These are phyloP conservation scores for Reticulitermes lucifugus DNA, from an alignment of 2,888 invertebrate species.

Conservation along the genomic window DNA sequence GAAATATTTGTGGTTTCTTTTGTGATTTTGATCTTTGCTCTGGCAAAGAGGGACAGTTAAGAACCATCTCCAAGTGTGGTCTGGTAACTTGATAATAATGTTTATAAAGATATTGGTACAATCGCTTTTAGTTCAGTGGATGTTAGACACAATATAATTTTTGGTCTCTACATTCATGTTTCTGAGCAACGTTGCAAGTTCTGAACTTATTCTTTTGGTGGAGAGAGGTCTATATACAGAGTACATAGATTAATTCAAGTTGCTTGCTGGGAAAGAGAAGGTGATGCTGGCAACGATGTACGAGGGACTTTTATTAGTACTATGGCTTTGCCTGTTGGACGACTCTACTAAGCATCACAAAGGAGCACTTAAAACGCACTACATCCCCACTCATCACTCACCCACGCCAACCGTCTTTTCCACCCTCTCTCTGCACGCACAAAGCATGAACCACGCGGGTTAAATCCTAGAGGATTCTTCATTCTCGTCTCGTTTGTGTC, in stretches of 20 bases:
- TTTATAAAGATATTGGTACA: neutral
- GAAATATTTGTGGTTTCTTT: neutral
- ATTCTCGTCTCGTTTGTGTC: neutral
- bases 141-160: neutral
- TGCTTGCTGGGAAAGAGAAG: neutral
- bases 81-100: neutral
- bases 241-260: neutral
- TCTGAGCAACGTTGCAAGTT: neutral
- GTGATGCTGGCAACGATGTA: neutral
- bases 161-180: neutral
- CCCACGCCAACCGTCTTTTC: neutral
- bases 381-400: neutral
- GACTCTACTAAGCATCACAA: constrained; percentile 23
- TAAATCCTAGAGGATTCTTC: neutral
- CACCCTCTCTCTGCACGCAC: neutral
- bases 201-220: neutral
- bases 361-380: constrained; percentile 25
- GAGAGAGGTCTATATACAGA: neutral
- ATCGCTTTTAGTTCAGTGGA: neutral
- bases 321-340: neutral
- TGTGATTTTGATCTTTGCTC: neutral
- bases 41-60: neutral
- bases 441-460: neutral
- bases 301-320: constrained; percentile 21
- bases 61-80: neutral